Percentiles rank a stretch among this genome's conserved stretches.
These are phyloP conservation scores for Drosophila pseudoobscura DNA, from an alignment of 1,140 invertebrate species.

Conservation along the genomic window DNA sequence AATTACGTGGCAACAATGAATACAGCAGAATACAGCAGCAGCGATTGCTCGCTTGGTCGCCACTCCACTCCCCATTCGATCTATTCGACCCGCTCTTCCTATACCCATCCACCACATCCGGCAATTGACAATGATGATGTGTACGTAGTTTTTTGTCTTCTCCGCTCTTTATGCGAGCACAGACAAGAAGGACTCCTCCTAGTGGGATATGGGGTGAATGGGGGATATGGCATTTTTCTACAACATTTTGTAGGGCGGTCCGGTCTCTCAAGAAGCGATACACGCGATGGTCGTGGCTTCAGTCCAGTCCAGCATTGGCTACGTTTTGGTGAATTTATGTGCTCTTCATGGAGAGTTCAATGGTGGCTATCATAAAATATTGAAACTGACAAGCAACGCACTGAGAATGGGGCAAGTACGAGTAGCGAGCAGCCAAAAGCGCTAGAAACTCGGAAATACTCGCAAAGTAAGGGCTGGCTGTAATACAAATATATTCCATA, in stretches of 20 bases:
- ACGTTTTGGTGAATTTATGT: slow-evolving; percentile 73
- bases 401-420: no score
- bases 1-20: slow-evolving; percentile 82
- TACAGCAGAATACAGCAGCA: slow-evolving; percentile 36
- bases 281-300: slow-evolving; percentile 25
- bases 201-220: not conserved
- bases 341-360: slow-evolving; percentile 65
- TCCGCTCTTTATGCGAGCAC: slow-evolving; percentile 43
- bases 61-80: not conserved
- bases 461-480: not conserved
- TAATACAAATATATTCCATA: not conserved
- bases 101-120: slow-evolving; percentile 55
- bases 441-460: not conserved
- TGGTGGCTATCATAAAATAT: slow-evolving; percentile 74
- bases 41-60: slow-evolving; percentile 68
- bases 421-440: no score
- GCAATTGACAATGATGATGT: slow-evolving; percentile 81
- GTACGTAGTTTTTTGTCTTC: slow-evolving; percentile 78
- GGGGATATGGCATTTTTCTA: slow-evolving; percentile 60
- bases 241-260: slow-evolving; percentile 60
- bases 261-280: slow-evolving; percentile 55
- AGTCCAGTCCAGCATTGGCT: slow-evolving; percentile 39
- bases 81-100: not conserved
- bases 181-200: slow-evolving; percentile 1
- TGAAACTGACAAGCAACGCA: slow-evolving; percentile 56